Evolutionary conservation across 1,140 invertebrate species (phyloP).

Genomic region (Anastrepha ludens): DNA sequence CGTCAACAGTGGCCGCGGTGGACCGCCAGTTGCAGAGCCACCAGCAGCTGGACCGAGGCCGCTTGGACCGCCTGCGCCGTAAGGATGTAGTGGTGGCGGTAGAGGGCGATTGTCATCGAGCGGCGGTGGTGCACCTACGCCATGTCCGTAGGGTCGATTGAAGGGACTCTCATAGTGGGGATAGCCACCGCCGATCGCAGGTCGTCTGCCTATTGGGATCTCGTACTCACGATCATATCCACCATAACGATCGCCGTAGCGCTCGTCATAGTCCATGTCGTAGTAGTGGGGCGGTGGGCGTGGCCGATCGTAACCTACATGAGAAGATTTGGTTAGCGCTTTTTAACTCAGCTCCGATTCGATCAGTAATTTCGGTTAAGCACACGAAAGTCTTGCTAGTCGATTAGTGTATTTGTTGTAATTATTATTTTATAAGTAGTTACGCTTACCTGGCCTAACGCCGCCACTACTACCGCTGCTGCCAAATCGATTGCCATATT

Average conservation of each 20-base stretch:
- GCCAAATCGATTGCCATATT: slow-evolving; percentile 72
- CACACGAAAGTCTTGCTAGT: slow-evolving; percentile 25
- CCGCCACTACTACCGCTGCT: slow-evolving; percentile 61
- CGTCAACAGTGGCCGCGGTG: slow-evolving; percentile 70
- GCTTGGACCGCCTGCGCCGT: slow-evolving; percentile 61
- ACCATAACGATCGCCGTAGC: slow-evolving; percentile 63
- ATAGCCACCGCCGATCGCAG: slow-evolving; percentile 65
- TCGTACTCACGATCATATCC: slow-evolving; percentile 71
- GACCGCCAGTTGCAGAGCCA: slow-evolving; percentile 61
- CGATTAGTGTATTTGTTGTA: slow-evolving; percentile 49
- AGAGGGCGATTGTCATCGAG: slow-evolving; percentile 66
- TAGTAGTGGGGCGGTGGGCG: slow-evolving; percentile 64
- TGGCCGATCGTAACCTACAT: slow-evolving; percentile 68
- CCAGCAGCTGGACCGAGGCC: slow-evolving; percentile 59
- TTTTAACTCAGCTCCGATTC: not conserved
- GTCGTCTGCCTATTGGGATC: slow-evolving; percentile 70
- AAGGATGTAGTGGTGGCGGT: slow-evolving; percentile 64
- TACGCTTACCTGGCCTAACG: slow-evolving; percentile 65
- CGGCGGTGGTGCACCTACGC: slow-evolving; percentile 56
- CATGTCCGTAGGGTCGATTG: slow-evolving; percentile 65
- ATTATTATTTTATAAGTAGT: slow-evolving; percentile 4
- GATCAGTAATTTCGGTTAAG: not conserved
- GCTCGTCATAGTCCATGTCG: slow-evolving; percentile 71
- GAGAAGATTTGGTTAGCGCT: not conserved
- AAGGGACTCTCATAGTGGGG: slow-evolving; percentile 69